These are phyloP conservation scores for Gymnorhina tibicen DNA, from an alignment of 2,113 vertebrate species.

Conservation along the genomic window DNA sequence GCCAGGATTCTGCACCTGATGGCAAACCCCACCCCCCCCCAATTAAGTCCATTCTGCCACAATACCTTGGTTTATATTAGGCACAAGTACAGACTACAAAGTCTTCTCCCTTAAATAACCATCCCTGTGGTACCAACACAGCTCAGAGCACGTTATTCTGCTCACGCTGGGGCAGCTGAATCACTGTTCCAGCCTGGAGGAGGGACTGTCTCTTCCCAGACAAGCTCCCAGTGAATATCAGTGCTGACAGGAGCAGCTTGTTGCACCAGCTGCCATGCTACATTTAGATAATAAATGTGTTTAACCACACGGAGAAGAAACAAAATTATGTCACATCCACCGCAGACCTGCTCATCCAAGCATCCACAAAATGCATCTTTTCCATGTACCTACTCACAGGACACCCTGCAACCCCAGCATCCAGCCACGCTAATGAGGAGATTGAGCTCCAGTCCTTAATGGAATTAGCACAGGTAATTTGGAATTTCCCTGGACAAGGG, in stretches of 20 bases:
- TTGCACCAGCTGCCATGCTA: background rate
- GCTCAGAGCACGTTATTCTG: background rate
- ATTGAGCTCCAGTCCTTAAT: background rate
- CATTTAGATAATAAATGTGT: conserved; percentile 44
- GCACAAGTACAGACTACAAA: background rate
- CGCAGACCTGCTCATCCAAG: background rate
- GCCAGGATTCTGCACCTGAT: background rate
- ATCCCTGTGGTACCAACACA: background rate
- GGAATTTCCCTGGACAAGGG: background rate
- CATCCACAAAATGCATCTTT: background rate
- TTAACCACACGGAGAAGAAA: background rate
- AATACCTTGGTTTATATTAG: background rate
- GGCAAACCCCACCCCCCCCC: background rate
- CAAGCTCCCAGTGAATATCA: background rate
- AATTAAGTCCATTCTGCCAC: background rate
- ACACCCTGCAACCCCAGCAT: background rate
- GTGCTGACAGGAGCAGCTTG: conserved; percentile 19
- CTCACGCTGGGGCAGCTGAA: background rate
- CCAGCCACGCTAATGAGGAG: background rate
- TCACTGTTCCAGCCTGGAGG: background rate
- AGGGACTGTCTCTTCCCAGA: background rate
- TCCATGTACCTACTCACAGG: background rate
- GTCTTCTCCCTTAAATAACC: background rate
- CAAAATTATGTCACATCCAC: background rate
- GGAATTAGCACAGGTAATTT: background rate